Conservation (phyloP, 2,888 invertebrate genomes). For the Apamea crenata region DNA sequence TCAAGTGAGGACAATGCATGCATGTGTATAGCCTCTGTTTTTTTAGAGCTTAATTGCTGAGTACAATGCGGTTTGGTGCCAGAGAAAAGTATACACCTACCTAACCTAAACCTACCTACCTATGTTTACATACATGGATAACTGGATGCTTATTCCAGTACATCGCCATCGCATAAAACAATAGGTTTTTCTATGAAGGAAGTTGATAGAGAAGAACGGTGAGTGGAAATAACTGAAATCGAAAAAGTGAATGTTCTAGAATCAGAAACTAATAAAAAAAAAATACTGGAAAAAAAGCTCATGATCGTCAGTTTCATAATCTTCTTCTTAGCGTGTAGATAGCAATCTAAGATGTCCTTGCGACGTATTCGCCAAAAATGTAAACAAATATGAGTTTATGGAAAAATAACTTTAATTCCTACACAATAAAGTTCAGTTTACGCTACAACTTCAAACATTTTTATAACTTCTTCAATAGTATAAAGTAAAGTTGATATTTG, state of each 20-base stretch:
- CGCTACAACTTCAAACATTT: no score
- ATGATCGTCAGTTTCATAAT: background rate
- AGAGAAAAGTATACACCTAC: background rate
- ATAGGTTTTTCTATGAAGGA: background rate
- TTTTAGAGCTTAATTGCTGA: constrained; percentile 2
- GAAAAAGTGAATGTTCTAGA: background rate
- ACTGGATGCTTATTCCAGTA: background rate
- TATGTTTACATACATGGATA: background rate
- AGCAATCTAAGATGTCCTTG: no score
- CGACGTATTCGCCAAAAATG: no score
- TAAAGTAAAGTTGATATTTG: no score
- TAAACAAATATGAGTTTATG: no score
- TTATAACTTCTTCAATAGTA: no score
- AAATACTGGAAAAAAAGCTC: no score
- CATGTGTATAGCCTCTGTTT: constrained; percentile 4
- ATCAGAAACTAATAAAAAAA: no score
- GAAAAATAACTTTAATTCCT: no score
- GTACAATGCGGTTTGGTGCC: background rate
- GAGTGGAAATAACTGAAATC: background rate
- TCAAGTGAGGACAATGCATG: constrained; percentile 12
- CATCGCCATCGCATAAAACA: background rate
- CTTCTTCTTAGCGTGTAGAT: no score
- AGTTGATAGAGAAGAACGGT: background rate
- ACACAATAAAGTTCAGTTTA: no score
- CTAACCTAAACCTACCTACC: no score